A percentile compares a stretch with the other conserved stretches of the same genome.
Conservation (phyloP, 2,797 vertebrate species). For the Potorous gilbertii region DNA sequence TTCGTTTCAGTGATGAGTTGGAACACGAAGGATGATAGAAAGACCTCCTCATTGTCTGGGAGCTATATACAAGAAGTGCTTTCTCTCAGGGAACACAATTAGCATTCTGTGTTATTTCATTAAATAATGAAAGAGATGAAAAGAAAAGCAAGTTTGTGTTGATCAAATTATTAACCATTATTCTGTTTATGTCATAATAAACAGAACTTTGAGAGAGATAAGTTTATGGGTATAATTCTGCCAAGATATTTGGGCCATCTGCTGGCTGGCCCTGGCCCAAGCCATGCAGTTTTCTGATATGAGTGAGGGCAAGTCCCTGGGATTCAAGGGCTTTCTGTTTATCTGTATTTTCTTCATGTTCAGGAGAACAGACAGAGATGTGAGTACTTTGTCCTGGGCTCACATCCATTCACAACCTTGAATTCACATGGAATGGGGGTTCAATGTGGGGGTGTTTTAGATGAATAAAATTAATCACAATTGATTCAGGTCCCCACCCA, state of each 20-base stretch:
- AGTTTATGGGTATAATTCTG: background rate
- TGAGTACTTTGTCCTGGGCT: background rate
- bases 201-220: background rate
- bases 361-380: background rate
- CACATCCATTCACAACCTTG: background rate
- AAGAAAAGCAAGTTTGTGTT: background rate
- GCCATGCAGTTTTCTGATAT: background rate
- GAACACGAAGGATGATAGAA: background rate
- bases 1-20: background rate
- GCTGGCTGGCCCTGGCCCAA: background rate
- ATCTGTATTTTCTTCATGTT: background rate
- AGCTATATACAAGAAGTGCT: background rate
- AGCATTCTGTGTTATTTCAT: background rate
- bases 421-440: background rate
- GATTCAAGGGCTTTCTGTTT: background rate
- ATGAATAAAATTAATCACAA: background rate
- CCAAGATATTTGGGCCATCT: background rate
- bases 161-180: background rate
- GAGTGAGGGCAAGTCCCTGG: background rate
- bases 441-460: background rate
- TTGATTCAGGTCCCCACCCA: background rate
- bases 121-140: background rate
- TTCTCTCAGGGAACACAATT: background rate
- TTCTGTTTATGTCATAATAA: background rate
- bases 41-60: background rate